Evolutionary conservation across 1,140 invertebrate species (phyloP), one percentile per base, ranked within the genome.

Genomic region (Anastatus disparis): DNA sequence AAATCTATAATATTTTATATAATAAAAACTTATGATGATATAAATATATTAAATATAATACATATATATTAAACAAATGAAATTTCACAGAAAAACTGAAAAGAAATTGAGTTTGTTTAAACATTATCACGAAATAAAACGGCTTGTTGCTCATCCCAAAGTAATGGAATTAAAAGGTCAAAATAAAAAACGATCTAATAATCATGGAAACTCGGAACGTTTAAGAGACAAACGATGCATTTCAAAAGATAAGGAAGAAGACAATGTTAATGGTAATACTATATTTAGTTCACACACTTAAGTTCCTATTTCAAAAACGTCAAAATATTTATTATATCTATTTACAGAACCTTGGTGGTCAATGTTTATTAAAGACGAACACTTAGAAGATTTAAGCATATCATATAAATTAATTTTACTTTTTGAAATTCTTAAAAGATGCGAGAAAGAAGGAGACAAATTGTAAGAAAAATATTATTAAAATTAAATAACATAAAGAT

Each of bases 371-470:
- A 70, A 79, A 38, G 75, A 82, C 6, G 84, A 86, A n/a, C 81
- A 90, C 50, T 82, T 88, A 24, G 82, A 87, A 12, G 88, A 89
- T 55, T 70, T 91, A 13, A 86, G 87, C 48, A 75, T 88, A 9
- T 93, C 95, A 74, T 89, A 92, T 35, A 99, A 99, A 84, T 85
- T 99, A 0, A 78, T 92, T 6, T 83, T 98, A 9, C 85, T 98
- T 7, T 90, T 97, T 78, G 90, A 91, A 44, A 95, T 99, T 70
- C 84, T 99, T 26, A 89, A 92, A 73, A 91, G 95, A 84, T 94
- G 94, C 79, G 92, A 95, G 81, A 87, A 90, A 62, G 94, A 96
- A 75, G 95, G 94, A 6, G 97, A 99, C 82, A 98, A 98, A 89
- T 85, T 98, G 90, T 95, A 87, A 89, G 90, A 17, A 29, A 20